phyloP scores from a whole-genome alignment of 2,888 invertebrate species.

The Hofmannophila pseudospretella region DNA sequence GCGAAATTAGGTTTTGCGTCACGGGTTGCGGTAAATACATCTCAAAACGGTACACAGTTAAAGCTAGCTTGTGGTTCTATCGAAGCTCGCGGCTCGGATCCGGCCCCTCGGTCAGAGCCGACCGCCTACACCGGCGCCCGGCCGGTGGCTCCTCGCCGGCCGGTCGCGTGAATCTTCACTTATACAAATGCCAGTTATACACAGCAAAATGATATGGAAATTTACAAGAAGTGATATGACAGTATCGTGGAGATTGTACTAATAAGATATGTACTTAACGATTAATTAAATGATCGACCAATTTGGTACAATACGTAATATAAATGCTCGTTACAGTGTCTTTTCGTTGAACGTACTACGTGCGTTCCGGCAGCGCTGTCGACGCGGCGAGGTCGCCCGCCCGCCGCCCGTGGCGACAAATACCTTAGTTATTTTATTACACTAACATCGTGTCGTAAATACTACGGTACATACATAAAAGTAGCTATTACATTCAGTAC shows the following conservation, averaged over 20 bases:
- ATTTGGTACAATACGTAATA: constrained; percentile 60
- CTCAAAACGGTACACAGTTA: constrained; percentile 43
- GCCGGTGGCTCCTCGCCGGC: background rate
- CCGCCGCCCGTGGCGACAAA: too few species aligned
- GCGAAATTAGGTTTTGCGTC: constrained; percentile 14
- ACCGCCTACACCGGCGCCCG: too few species aligned
- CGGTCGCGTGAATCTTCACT: background rate
- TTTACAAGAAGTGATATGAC: constrained; percentile 76
- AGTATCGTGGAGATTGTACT: constrained; percentile 69
- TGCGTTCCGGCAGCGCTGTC: constrained; percentile 60
- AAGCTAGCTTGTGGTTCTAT: constrained; percentile 39
- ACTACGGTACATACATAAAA: background rate
- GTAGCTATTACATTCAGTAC: background rate
- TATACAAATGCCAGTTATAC: constrained; percentile 21
- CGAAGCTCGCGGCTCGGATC: too few species aligned
- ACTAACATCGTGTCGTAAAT: background rate
- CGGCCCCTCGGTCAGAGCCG: too few species aligned
- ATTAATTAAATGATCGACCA: constrained; percentile 29
- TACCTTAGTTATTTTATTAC: too few species aligned
- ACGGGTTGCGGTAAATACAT: constrained; percentile 33
- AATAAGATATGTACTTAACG: constrained; percentile 74
- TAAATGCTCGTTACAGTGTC: constrained; percentile 71
- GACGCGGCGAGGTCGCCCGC: constrained; percentile 16
- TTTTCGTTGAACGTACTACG: constrained; percentile 62
- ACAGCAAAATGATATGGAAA: constrained; percentile 74